Evolutionary conservation across 2,797 vertebrate genomes (phyloP), one percentile per base, ranked within the genome.

Genomic region (Sorex maritimensis): DNA sequence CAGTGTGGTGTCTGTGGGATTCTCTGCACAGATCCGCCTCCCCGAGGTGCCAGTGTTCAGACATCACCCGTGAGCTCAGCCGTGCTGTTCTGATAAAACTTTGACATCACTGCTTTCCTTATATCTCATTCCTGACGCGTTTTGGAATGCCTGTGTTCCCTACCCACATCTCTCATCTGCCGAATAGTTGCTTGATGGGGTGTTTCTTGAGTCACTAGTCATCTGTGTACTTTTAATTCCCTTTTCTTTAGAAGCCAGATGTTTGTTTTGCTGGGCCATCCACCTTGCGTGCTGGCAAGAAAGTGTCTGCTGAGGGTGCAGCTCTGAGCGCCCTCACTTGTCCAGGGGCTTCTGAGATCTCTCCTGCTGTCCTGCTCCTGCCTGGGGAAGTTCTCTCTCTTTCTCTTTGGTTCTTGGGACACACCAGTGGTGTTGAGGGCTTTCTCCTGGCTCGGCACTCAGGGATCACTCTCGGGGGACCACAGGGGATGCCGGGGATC

Each of bases 51-150:
- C 81, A 89, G 19, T 44, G 84, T 72, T 71, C 89, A 91, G 84
- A 93, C 84, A 84, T 96, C 86, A 83, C 4, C 52, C 81, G n/a
- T 93, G 92, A 95, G 86, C 88, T 94, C 95, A 90, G 15, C 44
- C 80, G 86, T 83, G 91, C 74, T 83, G 81, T 88, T 93, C 91
- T 92, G 94, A 93, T 91, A 91, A 93, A 58, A 12, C 14, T 1
- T 73, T 88, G 63, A 81, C 92, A 86, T 91, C 85, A 92, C 6
- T 63, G 74, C 87, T 86, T 86, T 30, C 85, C 86, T 95, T 87
- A 21, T 94, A 81, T 88, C 92, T 91, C 61, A 26, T 41, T 95
- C 83, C 90, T 91, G 83, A 92, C 55, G 86, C 38, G 15, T 44
- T 15, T 30, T 73, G 81, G 71, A 17, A 71, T 86, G 55, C 86